These are phyloP conservation scores for Octomys mimax DNA, from an alignment of 2,797 vertebrate species.

Conservation along the genomic window DNA sequence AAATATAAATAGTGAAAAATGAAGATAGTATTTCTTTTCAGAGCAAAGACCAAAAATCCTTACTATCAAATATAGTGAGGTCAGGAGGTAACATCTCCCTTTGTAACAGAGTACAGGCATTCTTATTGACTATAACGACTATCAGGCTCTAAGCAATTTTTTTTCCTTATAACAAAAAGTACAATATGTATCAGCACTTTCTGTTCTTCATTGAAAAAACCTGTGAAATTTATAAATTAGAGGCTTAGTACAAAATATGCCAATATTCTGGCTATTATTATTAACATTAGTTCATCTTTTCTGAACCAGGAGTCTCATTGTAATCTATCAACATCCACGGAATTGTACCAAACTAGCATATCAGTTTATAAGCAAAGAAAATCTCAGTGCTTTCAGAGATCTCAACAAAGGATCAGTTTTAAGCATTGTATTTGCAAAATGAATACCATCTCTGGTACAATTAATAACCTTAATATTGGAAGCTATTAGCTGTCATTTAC, in stretches of 20 bases:
- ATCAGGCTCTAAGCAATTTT: neutral
- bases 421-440: neutral
- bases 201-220: neutral
- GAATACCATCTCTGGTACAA: neutral
- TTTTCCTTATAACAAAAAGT: neutral
- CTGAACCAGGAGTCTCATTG: neutral
- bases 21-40: neutral
- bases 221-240: neutral
- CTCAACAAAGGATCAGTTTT: neutral
- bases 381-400: neutral
- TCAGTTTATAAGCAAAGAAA: neutral
- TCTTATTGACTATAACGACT: neutral
- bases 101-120: neutral
- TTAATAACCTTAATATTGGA: slow-evolving; percentile 26
- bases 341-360: neutral
- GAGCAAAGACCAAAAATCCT: neutral
- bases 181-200: neutral
- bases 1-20: neutral
- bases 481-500: neutral
- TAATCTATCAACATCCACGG: neutral
- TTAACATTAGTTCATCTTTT: neutral
- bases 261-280: neutral
- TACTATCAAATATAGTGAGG: neutral
- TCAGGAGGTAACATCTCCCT: neutral
- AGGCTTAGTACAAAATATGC: neutral